Percentiles rank a stretch among this genome's conserved stretches.
These are phyloP conservation scores for Cassiopea andromeda DNA, from an alignment of 30 jellyfish, hydroid and myxozoan genomes.

Conservation along the genomic window DNA sequence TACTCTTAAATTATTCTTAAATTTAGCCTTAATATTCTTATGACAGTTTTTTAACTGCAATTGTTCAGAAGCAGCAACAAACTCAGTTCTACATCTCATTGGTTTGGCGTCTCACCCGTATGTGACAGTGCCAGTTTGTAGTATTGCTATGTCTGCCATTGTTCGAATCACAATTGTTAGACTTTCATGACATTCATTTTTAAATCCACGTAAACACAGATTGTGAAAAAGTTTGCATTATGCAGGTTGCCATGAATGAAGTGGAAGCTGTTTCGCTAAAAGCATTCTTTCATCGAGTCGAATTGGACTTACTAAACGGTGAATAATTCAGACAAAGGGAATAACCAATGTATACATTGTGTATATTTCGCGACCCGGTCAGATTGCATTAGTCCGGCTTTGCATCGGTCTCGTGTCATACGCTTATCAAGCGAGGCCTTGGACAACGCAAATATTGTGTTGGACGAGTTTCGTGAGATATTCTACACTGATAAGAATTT, in stretches of 20 bases:
- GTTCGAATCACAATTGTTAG: neutral
- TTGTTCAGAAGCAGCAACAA: too few species aligned
- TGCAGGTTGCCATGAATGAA: conserved; percentile 12
- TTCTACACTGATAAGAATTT: neutral
- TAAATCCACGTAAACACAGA: conserved; percentile 1
- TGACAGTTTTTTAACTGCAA: too few species aligned
- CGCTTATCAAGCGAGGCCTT: neutral
- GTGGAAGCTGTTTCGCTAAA: neutral
- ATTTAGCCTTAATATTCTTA: too few species aligned
- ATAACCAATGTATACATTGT: conserved; percentile 39
- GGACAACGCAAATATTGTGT: neutral
- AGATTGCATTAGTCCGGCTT: neutral
- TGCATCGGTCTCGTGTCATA: neutral
- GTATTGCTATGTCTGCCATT: neutral
- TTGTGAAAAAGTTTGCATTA: neutral
- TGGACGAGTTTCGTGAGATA: neutral
- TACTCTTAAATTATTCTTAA: too few species aligned
- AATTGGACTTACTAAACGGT: conserved; percentile 9
- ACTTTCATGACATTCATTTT: conserved; percentile 1
- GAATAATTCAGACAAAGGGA: conserved; percentile 40
- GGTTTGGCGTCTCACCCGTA: too few species aligned
- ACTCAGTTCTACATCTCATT: too few species aligned
- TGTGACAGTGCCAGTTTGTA: too few species aligned
- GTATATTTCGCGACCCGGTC: conserved; percentile 26
- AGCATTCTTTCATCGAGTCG: neutral